Evolutionary conservation across 2,113 vertebrate species (phyloP), one percentile per base, ranked within the genome.

Genomic region (Chaetorhynchus papuensis): DNA sequence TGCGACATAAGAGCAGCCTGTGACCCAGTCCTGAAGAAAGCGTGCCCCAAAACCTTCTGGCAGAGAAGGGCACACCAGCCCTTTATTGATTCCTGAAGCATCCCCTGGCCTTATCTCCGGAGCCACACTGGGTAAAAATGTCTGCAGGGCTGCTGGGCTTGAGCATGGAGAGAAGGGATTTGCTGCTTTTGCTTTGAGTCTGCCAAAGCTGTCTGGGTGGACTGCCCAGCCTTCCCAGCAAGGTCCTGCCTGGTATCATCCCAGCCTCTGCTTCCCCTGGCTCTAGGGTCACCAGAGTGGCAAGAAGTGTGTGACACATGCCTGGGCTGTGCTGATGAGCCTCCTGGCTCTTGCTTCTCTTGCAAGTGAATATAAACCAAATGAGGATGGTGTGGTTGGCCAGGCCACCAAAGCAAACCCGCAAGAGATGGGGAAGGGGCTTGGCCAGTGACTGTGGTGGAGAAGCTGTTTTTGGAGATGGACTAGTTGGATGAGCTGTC

Each of bases 291-390:
- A 53, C 47, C 60, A 57, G 52, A 15, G 11, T 42, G 45, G 5
- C 17, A n/a, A 3, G 7, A 52, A 47, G 6, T 20, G 24, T 44
- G 52, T 76, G 57, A 6, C 26, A n/a, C 0, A 0, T 66, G n/a
- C 24, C 35, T 8, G 5, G 19, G 31, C 61, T 61, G 15, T 15
- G 11, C 28, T 68, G 28, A 6, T 72, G 59, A 72, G 15, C 47
- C 7, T 5, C 11, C 20, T 44, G 61, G 11, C 56, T 47, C 2
- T 68, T 93, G 24, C 15, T 24, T 27, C 19, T 37, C 68, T 71
- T 85, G 28, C n/a, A 72, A 57, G 37, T 54, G 68, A 13, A 11
- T 4, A 11, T 44, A 49, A 77, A 47, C 10, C 2, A 41, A 35
- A 15, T 17, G 6, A 54, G 23, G 20, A 42, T 87, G 15, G 12